Base-by-base conservation (phyloP, 2,797 vertebrate species). In the Sylvilagus floridanus region DNA sequence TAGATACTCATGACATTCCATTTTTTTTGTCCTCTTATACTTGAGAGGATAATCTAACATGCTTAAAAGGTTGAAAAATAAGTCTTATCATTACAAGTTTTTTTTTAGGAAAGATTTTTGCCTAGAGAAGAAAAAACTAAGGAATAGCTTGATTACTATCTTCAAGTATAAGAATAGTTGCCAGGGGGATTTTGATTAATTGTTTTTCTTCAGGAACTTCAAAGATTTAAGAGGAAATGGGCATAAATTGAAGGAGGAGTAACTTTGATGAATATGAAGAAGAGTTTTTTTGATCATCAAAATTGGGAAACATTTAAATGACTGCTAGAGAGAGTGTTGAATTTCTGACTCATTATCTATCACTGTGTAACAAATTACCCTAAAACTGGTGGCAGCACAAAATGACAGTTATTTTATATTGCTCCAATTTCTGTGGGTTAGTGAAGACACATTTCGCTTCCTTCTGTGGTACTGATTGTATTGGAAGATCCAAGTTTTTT, bases 221-320 rank as follows among this genome's bases (percentile, higher is more conserved):
- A 95, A 69, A 96, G 84, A 85, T 72, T 88, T 78, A 65, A 69
- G 65, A 90, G 16, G 60, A 88, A 93, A 95, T 93, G 54, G 24
- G 21, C 62, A 94, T 94, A 91, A 93, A 50, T 82, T 63, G 94
- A 88, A 96, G 52, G 84, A 94, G 82, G 85, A 83, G 26, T 91
- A 81, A 92, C 87, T 96, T 94, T 79, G 47, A 90, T 95, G 89
- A 94, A 50, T 73, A 63, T 1, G 9, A 73, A 8, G 24, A 93
- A 93, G 57, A 75, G 13, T 60, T 87, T 95, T 91, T 77, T 93
- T 95, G 68, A 88, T 94, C 82, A 88, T 93, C 37, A 92, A 73
- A 92, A 32, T 78, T 85, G 83, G 81, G 62, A 94, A 93, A 90
- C 11, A 92, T 62, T 94, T 88, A 73, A 88, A 93, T 93, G 65